These are phyloP conservation scores for Lacerta agilis DNA, from an alignment of 2,797 vertebrate genomes.

Conservation along the genomic window DNA sequence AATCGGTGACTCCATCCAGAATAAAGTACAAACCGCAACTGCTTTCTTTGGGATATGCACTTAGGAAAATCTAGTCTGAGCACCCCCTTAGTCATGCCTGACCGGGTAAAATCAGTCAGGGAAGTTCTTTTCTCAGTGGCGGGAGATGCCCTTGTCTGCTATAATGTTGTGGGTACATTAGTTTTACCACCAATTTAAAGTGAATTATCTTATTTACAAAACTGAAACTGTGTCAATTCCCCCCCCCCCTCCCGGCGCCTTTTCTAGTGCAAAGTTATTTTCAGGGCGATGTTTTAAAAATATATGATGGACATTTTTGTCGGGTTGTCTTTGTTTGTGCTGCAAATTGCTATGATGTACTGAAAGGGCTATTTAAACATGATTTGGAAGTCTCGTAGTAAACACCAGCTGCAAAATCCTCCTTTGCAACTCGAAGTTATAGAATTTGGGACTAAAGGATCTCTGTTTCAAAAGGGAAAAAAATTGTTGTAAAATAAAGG, in stretches of 20 bases:
- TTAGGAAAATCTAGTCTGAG: background rate
- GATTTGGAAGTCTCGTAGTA: slow-evolving; percentile 25
- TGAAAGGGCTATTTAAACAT: slow-evolving; percentile 32
- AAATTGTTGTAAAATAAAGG: slow-evolving; percentile 19
- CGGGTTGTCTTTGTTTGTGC: slow-evolving; percentile 10
- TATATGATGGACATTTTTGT: slow-evolving; percentile 27
- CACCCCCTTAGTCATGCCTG: background rate
- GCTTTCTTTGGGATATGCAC: background rate
- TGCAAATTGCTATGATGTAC: slow-evolving; percentile 28
- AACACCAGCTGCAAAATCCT: slow-evolving; percentile 29
- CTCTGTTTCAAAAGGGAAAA: slow-evolving; percentile 13
- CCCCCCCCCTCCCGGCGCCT: rapidly evolving
- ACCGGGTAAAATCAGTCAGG: background rate
- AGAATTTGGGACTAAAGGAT: slow-evolving; percentile 26
- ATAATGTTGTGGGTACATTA: slow-evolving; percentile 16
- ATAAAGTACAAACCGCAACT: background rate
- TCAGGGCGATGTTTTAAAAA: background rate
- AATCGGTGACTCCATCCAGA: background rate
- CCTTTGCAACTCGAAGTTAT: slow-evolving; percentile 22
- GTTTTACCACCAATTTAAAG: background rate
- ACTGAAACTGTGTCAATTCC: background rate
- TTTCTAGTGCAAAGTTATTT: slow-evolving; percentile 12
- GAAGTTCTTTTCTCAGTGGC: too few species aligned
- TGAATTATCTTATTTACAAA: background rate
- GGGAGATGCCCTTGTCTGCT: background rate